These are phyloP conservation scores for Lynx canadensis DNA, from an alignment of 2,113 vertebrate genomes.

Conservation along the genomic window DNA sequence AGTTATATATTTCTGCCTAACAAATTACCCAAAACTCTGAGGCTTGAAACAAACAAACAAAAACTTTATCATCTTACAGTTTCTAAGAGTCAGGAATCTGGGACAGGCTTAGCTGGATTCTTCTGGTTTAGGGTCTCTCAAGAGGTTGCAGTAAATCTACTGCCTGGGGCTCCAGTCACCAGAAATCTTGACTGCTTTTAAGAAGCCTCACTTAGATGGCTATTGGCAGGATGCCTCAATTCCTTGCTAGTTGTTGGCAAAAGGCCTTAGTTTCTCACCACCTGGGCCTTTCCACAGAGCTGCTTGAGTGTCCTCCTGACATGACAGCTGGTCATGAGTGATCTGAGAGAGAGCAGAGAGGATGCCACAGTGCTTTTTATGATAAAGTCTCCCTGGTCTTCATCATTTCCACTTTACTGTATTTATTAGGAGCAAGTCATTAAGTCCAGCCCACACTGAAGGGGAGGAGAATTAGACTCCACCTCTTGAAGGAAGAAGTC, in stretches of 20 bases:
- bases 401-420: neutral
- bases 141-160: neutral
- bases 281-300: neutral
- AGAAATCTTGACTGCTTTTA: neutral
- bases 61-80: neutral
- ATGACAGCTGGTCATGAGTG: neutral
- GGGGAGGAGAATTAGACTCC: neutral
- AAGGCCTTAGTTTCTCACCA: neutral
- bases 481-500: neutral
- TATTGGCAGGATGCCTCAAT: neutral
- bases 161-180: neutral
- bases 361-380: neutral
- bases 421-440: neutral
- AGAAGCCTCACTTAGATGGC: neutral
- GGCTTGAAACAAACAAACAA: neutral
- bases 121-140: neutral
- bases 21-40: neutral
- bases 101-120: neutral
- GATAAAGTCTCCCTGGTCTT: neutral
- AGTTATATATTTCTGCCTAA: neutral
- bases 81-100: slow-evolving; percentile 4
- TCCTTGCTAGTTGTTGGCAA: neutral
- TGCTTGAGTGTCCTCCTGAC: neutral
- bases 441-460: neutral
- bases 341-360: neutral